Evolutionary conservation across 2,888 invertebrate species (phyloP).

Genomic region (Oscheius myriophilus): DNA sequence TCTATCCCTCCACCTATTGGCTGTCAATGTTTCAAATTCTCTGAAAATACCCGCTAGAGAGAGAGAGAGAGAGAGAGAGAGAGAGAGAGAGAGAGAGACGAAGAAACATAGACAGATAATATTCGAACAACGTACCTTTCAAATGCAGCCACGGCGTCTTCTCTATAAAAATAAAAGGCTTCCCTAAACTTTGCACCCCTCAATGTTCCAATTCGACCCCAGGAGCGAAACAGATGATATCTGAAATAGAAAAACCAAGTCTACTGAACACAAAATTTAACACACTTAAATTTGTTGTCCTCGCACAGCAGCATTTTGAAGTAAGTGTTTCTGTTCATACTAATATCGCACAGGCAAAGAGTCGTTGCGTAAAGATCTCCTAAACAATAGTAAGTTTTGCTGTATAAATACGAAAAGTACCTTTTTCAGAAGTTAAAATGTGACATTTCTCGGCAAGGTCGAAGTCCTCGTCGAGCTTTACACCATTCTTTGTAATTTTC

Average conservation of each 20-base stretch:
- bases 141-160: constrained; percentile 62
- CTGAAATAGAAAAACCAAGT: background rate
- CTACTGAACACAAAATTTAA: too few relatives aligned
- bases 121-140: constrained; percentile 33
- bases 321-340: constrained; percentile 87
- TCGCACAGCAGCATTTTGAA: constrained; percentile 90
- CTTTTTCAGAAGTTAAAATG: constrained; percentile 52
- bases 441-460: constrained; percentile 58
- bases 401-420: background rate
- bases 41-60: constrained; percentile 30
- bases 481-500: constrained; percentile 81
- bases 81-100: too few relatives aligned
- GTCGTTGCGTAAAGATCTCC: constrained; percentile 52
- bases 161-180: constrained; percentile 47
- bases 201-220: constrained; percentile 96
- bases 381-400: constrained; percentile 16
- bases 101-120: too few relatives aligned
- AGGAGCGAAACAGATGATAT: constrained; percentile 86
- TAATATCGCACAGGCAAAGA: constrained; percentile 80
- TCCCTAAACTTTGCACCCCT: constrained; percentile 78
- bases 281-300: constrained; percentile 74
- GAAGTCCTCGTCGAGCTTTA: constrained; percentile 90
- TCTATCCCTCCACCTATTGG: constrained; percentile 81
- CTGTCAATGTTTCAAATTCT: constrained; percentile 82
- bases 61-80: too few relatives aligned